Evolutionary conservation across 2,797 vertebrate genomes (phyloP), one percentile per base, ranked within the genome.

Genomic region (Typhlichthys subterraneus): DNA sequence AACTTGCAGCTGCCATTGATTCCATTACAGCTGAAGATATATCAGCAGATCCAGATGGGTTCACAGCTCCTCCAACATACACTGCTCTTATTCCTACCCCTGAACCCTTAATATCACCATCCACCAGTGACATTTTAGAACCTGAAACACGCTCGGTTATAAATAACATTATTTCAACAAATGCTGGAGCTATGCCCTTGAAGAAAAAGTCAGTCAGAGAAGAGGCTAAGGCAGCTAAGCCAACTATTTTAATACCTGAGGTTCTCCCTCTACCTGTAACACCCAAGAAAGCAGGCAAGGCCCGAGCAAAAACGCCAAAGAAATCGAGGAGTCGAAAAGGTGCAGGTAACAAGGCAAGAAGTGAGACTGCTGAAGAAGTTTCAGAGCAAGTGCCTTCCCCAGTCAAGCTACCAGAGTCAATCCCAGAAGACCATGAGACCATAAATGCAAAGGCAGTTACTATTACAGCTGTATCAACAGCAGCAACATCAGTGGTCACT

Each of bases 1-100:
- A 99, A 82, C 92, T 99, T 74, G 98, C 97, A 1, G 97, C 97
- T 0, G 98, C 98, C 65, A 99, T 99, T 0, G 97, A 98, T 71
- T 99, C 98, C 61, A 99, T 99, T 80, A 99, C 97, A 73, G 89
- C 91, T 72, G 97, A 94, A 47, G 97, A 97, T 73, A 91, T 89
- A 62, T 93, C 94, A 66, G 93, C 88, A 54, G 96, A 98, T 82
- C 74, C 93, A 0, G 97, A 99, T 82, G 88, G 75, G 66, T 98
- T 98, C 68, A 91, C 95, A n/a, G 83, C 95, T 12, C 72, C 95
- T 9, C 89, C 96, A 0, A 92, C 94, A 0, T 97, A 95, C 53
- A 91, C 94, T 0, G 68, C 93, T 4, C 80, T 89, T 87, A 90
- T 75, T 88, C 95, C 9, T 47, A 80, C 87, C 79, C 15, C 94